Percentiles rank a stretch among this genome's conserved stretches.
phyloP scores from a whole-genome alignment of 2,113 vertebrate genomes.

The Aleadryas rufinucha region DNA sequence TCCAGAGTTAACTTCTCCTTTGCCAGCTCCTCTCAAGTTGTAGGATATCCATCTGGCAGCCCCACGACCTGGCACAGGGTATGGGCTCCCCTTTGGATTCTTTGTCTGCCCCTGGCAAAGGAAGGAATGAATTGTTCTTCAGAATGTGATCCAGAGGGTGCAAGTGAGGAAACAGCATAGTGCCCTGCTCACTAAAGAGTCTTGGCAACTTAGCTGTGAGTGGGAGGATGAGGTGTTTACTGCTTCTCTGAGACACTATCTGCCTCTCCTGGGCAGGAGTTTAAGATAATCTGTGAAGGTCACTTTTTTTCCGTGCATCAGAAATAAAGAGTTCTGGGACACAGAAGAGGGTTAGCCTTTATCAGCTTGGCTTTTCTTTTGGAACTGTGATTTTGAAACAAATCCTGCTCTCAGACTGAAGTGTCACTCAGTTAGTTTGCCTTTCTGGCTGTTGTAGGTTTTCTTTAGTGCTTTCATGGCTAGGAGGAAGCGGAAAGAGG shows the following conservation, averaged over 20 bases:
- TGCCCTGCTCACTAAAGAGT: neutral
- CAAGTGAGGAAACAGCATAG: neutral
- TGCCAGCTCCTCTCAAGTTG: accelerated
- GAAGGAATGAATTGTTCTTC: neutral
- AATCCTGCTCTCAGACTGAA: neutral
- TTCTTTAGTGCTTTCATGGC: conserved; percentile 31
- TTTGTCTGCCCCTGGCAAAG: neutral
- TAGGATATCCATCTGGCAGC: neutral
- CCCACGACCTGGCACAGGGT: accelerated
- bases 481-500: neutral
- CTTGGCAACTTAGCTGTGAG: neutral
- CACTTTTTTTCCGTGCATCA: neutral
- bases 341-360: neutral
- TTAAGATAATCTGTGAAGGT: neutral
- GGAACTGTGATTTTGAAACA: neutral
- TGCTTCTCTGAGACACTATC: neutral
- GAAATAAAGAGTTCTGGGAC: neutral
- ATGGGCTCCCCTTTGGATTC: accelerated
- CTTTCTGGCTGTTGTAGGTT: neutral
- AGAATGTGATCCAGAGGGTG: neutral
- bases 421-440: neutral
- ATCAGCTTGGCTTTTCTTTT: neutral
- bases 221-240: neutral
- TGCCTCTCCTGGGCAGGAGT: neutral
- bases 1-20: neutral